Evolutionary conservation across 2,797 vertebrate genomes (phyloP), one percentile per base, ranked within the genome.

Genomic region (Chloroceryle inda): DNA sequence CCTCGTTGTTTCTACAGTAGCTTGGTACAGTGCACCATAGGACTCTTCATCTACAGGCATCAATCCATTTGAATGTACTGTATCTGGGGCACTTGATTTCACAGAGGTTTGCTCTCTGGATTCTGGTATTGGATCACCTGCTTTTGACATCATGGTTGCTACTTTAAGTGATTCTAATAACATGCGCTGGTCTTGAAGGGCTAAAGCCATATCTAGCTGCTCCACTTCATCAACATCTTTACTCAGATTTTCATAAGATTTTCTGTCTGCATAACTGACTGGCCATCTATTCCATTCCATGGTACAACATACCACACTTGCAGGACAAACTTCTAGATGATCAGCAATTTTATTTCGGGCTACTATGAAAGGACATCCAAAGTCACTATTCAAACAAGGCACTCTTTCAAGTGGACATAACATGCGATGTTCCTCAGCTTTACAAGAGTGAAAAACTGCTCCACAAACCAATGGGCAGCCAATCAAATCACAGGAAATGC

Each of bases 201-300:
- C 99, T 98, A 99, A 97, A 21, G 99, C 99, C 99, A 99, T 99
- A 95, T 99, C 99, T 47, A 99, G 97, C 95, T 99, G 99, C 93
- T 99, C 99, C 91, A 99, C 99, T 96, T 99, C 99, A 94, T 99
- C 99, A 75, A 99, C 98, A 94, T 99, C 99, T 98, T 98, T 99
- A 97, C 99, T 99, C 91, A 99, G 97, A 98, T 99, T 99, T 97
- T 99, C 99, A 0, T 99, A 99, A 8, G 99, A 99, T 97, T 99
- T 99, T 89, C 98, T 98, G 94, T 99, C 99, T 19, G 99, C 98
- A 0, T 99, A 99, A 98, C 99, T 99, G 83, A 99, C 99, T 4
- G 99, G 99, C 99, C 99, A 99, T 96, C 99, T 98, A 93, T 99
- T 99, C 99, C 99, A 99, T 95, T 99, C 99, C 99, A 99, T 99